phyloP scores from a whole-genome alignment of 92 coral and sea anemone genomes.

The Palythoa caribaeorum region DNA sequence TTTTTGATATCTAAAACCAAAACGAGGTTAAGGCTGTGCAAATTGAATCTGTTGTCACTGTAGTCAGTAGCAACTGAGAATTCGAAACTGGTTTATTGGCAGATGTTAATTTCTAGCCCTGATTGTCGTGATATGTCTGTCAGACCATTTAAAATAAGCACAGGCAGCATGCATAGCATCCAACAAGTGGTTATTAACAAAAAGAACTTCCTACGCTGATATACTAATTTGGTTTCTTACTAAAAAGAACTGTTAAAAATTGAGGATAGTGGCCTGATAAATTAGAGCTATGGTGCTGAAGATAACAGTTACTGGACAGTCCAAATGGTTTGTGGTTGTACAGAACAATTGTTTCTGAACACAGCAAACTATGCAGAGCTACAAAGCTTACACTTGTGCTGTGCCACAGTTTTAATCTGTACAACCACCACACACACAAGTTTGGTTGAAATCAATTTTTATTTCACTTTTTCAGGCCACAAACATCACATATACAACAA shows the following conservation, averaged over 20 bases:
- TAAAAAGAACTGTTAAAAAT: not conserved
- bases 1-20: too few species aligned
- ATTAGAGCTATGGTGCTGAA: constrained; percentile 39
- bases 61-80: too few species aligned
- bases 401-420: constrained; percentile 67
- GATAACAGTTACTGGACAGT: constrained; percentile 6
- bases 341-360: constrained; percentile 54
- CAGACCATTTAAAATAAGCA: not conserved
- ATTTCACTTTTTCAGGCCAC: constrained; percentile 23
- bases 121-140: too few species aligned
- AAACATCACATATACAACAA: not conserved
- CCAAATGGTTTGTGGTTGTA: constrained; percentile 69
- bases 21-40: too few species aligned
- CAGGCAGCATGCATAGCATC: constrained; percentile 2
- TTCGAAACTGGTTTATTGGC: too few species aligned
- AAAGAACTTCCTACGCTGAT: not conserved
- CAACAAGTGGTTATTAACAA: not conserved
- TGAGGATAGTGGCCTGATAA: constrained; percentile 31
- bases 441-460: constrained; percentile 18
- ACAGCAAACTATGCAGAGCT: constrained; percentile 52
- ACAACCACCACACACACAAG: constrained; percentile 82
- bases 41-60: too few species aligned
- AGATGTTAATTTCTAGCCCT: too few species aligned
- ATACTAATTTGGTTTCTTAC: not conserved
- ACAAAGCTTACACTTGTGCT: constrained; percentile 54